Base-by-base conservation (phyloP, 2,888 invertebrate species). In the Lepidocyrtoides sp. region DNA sequence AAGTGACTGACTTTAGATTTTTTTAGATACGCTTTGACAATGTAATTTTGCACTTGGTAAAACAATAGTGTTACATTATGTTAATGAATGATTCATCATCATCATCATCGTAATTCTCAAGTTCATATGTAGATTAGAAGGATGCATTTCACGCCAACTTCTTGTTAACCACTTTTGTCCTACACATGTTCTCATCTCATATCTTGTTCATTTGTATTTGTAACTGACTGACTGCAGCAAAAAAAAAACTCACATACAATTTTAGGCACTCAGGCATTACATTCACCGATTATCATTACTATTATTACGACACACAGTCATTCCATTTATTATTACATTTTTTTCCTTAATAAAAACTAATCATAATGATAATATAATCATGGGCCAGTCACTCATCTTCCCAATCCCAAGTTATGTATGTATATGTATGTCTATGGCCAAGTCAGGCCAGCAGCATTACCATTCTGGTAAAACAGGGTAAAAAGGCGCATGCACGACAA, bases 141-240 rank as follows among this genome's bases (percentile, higher is more conserved):
- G 72, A 69, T 69, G 69, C 48, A 77, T 77, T 77, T 88, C 79
- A 89, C 89, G 89, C 89, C 89, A 89, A 89, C 79, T 69, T 77
- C 79, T 69, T 87, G 86, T 87, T 79, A 88, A 69, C 79, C 87
- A 88, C 87, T 88, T 88, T 88, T 88, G 63, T 87, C 32, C 44
- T 79, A 72, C 72, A 72, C 44, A 44, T 72, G 0, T 29, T 60
- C 32, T 32, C 63, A 66, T 23, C 57, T 57, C 57, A 26, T 57
- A n/a, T n/a, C n/a, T n/a, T n/a, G n/a, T n/a, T n/a, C n/a, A n/a
- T n/a, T n/a, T n/a, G n/a, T n/a, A n/a, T n/a, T n/a, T n/a, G n/a
- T n/a, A n/a, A n/a, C n/a, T n/a, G n/a, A n/a, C n/a, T 41, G 4
- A 41, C 41, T 41, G 10, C 41, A 7, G 10, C 41, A 41, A 41